Evolutionary conservation across 2,888 invertebrate genomes (phyloP), one percentile per base, ranked within the genome.

Genomic region (Hecatera dysodea): DNA sequence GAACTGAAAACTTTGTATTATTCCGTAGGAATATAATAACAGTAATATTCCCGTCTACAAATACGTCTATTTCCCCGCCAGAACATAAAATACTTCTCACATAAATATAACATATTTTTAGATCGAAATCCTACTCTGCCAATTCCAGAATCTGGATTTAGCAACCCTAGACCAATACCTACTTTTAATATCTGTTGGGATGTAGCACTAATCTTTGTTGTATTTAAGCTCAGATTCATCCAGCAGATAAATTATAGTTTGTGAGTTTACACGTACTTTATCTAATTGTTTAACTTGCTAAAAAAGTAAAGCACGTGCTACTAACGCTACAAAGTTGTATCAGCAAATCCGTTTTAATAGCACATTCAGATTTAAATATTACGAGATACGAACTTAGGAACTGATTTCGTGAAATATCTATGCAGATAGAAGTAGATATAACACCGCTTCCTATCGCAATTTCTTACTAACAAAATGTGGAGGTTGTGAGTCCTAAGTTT

Each of bases 301-400:
- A 84, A 86, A 87, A 82, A 75, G 82, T 80, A 78, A 70, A 83
- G 76, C 86, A 86, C 81, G 83, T 86, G 87, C 70, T 77, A 68
- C 74, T 67, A 72, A 73, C 63, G 56, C 50, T 60, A 66, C 69
- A 62, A 63, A 81, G 56, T 74, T 75, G 74, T 79, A 77, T 81
- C 69, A 75, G 79, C 67, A 76, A 82, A 83, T 80, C 80, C 69
- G 75, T 69, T 75, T 67, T 72, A 71, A 81, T 67, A 75, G 72
- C 70, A 66, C 72, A 60, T 72, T 64, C 56, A 75, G 83, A 84
- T 80, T 78, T 78, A 72, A 74, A 76, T 73, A 80, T 76, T 76
- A 81, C 42, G 36, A 70, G 76, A 61, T 78, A 75, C 22, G 39
- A 27, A 67, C 36, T 27, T 67, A 72, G 29, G 24, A 52, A 62